A percentile compares a stretch with the other conserved stretches of the same genome.
These are phyloP conservation scores for Castor canadensis DNA, from an alignment of 2,113 vertebrate genomes.

Conservation along the genomic window DNA sequence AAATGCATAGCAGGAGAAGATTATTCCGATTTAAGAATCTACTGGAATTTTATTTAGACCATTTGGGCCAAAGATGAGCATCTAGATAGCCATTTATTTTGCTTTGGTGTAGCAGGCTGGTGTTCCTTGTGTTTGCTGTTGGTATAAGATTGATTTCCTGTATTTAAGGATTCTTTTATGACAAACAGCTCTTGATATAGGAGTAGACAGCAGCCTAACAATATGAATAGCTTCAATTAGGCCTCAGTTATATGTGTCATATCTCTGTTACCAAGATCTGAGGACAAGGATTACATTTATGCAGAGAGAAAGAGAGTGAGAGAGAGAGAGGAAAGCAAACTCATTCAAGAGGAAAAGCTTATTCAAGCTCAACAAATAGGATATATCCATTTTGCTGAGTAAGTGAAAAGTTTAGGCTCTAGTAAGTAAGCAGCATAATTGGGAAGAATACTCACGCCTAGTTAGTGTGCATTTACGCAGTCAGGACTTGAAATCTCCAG, in stretches of 20 bases:
- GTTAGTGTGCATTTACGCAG: neutral
- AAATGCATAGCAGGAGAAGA: neutral
- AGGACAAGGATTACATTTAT: conserved; percentile 59
- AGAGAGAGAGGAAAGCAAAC: neutral
- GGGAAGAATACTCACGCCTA: neutral
- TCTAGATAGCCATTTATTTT: neutral
- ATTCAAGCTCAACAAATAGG: neutral
- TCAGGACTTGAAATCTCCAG: neutral
- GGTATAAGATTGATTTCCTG: conserved; percentile 77
- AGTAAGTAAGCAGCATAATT: neutral
- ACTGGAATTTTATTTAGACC: neutral
- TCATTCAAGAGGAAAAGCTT: conserved; percentile 51
- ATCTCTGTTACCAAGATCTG: conserved; percentile 74
- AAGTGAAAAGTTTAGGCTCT: neutral
- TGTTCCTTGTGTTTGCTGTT: conserved; percentile 49
- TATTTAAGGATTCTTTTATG: conserved; percentile 75
- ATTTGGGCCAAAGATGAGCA: neutral
- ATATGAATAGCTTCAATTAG: conserved; percentile 74
- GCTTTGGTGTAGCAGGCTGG: neutral
- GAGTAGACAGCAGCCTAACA: conserved; percentile 77
- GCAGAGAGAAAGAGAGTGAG: neutral
- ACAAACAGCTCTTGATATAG: conserved; percentile 72
- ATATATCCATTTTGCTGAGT: conserved; percentile 21
- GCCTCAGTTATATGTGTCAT: conserved; percentile 67
- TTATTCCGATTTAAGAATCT: conserved; percentile 24